Conservation (phyloP, 1,140 invertebrate species). For the Bombyx mori region ASM3026992v2 NC_085113.1:1790501-1791000, state of each 20-base stretch:
- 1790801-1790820: constrained; percentile 68
- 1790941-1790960: constrained; percentile 37
- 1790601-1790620: constrained; percentile 9
- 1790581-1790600: constrained; percentile 11
- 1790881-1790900: constrained; percentile 61
- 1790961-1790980: constrained; percentile 47
- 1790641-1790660: constrained; percentile 44
- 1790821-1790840: constrained; percentile 61
- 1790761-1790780: constrained; percentile 76
- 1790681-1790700: constrained; percentile 55
- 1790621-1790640: constrained; percentile 31
- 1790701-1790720: constrained; percentile 73
- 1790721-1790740: constrained; percentile 74
- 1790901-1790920: constrained; percentile 53
- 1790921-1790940: constrained; percentile 41
- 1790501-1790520: constrained; percentile 36
- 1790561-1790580: constrained; percentile 48
- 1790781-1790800: constrained; percentile 72
- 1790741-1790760: constrained; percentile 74
- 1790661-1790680: constrained; percentile 57
- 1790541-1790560: constrained; percentile 54
- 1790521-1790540: constrained; percentile 23
- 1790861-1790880: constrained; percentile 53
- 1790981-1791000: constrained; percentile 46
- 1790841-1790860: constrained; percentile 62